Conservation (phyloP, 1,140 invertebrate genomes). For the Hylaeus volcanicus region DNA sequence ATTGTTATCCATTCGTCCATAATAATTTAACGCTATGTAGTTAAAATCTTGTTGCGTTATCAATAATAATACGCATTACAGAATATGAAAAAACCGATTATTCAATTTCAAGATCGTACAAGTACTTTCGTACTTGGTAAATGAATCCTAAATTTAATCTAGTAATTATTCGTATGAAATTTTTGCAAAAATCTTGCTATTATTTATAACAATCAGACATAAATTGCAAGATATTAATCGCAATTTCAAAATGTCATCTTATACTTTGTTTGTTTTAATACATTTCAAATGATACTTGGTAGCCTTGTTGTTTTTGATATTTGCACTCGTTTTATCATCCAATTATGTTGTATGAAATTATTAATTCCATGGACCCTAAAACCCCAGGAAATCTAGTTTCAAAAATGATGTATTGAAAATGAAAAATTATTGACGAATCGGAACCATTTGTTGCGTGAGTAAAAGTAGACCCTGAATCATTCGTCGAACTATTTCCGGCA, state of each 20-base stretch:
- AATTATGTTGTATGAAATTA: conserved; percentile 43
- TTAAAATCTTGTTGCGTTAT: conserved; percentile 22
- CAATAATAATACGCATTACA: neutral
- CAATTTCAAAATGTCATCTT: conserved; percentile 10
- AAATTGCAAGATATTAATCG: conserved; percentile 14
- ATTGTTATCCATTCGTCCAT: neutral
- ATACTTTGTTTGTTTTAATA: conserved; percentile 27
- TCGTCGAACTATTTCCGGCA: conserved; percentile 71
- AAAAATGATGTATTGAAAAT: conserved; percentile 33
- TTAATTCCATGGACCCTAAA: conserved; percentile 58
- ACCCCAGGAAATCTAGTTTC: conserved; percentile 54
- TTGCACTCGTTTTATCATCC: conserved; percentile 37
- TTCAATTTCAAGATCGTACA: neutral
- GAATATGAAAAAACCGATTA: conserved; percentile 24
- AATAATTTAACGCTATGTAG: conserved; percentile 6
- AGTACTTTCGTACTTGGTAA: neutral
- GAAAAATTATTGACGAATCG: conserved; percentile 68
- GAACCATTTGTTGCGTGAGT: conserved; percentile 73
- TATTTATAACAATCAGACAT: conserved; percentile 19
- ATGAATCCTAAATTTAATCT: conserved; percentile 21
- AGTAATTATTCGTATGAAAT: conserved; percentile 34
- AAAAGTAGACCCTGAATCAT: conserved; percentile 71
- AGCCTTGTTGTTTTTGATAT: conserved; percentile 46
- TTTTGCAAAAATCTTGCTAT: conserved; percentile 7
- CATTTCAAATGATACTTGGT: conserved; percentile 28